A percentile compares a stretch with the other conserved stretches of the same genome.
Conservation (phyloP, 2,797 vertebrate genomes). For the Cercopithecus mitis region DNA sequence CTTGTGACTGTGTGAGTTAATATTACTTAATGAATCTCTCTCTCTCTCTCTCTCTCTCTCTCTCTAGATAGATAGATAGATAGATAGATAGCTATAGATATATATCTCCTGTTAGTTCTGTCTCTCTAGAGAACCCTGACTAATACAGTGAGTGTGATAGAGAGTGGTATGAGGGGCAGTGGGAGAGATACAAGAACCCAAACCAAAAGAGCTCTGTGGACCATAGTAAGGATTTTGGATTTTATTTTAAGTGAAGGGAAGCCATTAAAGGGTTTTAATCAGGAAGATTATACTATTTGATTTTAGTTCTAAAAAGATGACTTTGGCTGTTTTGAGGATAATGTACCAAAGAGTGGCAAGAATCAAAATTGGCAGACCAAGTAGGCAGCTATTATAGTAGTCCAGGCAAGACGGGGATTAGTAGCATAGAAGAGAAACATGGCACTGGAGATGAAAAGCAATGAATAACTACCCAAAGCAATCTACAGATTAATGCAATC, state of each 20-base stretch:
- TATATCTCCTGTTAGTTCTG: neutral
- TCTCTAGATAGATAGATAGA: too few species aligned
- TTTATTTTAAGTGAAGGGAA: neutral
- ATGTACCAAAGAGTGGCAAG: neutral
- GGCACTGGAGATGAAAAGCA: neutral
- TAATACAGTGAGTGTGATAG: neutral
- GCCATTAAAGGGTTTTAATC: neutral
- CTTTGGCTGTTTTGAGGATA: neutral
- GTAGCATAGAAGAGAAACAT: neutral
- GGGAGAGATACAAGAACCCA: neutral
- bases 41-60: too few species aligned
- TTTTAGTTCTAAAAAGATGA: slow-evolving; percentile 12
- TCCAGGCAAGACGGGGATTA: neutral
- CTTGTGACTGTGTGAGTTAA: neutral
- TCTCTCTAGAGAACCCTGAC: neutral
- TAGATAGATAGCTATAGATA: too few species aligned
- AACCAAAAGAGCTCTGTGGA: neutral
- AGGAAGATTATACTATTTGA: neutral
- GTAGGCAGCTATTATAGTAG: neutral
- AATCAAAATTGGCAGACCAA: neutral
- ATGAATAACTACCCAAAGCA: neutral
- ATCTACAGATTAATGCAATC: neutral
- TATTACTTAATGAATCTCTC: neutral
- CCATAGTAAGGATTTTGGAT: neutral
- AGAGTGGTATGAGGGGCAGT: neutral